Percentiles rank a stretch among this genome's conserved stretches.
These are phyloP conservation scores for Erynnis tages DNA, from an alignment of 2,888 invertebrate species.

Conservation along the genomic window DNA sequence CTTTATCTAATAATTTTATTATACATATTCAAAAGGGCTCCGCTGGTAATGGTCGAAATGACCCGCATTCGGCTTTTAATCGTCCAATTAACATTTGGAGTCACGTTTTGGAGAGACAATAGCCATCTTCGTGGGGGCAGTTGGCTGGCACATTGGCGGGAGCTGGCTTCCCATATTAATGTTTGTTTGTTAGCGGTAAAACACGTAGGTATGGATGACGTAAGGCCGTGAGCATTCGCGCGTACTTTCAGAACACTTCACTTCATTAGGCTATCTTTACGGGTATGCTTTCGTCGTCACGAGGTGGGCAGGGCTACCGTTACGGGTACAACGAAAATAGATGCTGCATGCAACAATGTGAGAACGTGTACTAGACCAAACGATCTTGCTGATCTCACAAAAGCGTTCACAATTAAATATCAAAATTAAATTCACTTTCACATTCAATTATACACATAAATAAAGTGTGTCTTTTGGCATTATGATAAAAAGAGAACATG, in stretches of 20 bases:
- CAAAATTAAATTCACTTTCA: too few species aligned
- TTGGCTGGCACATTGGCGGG: slow-evolving; percentile 76
- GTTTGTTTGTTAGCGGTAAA: slow-evolving; percentile 80
- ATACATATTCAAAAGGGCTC: slow-evolving; percentile 81
- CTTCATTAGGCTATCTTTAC: slow-evolving; percentile 15
- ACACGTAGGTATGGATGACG: slow-evolving; percentile 71
- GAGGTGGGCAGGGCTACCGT: background rate
- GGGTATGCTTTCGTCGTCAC: background rate
- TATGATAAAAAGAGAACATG: too few species aligned
- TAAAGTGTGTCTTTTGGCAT: too few species aligned
- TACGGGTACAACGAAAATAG: background rate
- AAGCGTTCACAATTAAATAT: too few species aligned
- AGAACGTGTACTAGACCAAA: too few species aligned
- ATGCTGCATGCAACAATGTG: slow-evolving; percentile 1
- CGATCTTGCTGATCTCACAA: too few species aligned
- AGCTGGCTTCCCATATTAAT: slow-evolving; percentile 79
- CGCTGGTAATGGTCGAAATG: slow-evolving; percentile 75
- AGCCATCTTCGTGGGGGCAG: slow-evolving; percentile 79
- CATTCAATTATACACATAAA: too few species aligned
- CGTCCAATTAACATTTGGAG: slow-evolving; percentile 80
- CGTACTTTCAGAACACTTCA: slow-evolving; percentile 47
- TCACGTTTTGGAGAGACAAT: slow-evolving; percentile 80
- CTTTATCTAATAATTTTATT: slow-evolving; percentile 79
- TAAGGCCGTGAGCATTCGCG: slow-evolving; percentile 64
- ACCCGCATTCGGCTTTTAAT: slow-evolving; percentile 81